These are phyloP conservation scores for Gallinago jamesoni DNA, from an alignment of 2,113 vertebrate genomes.

Conservation along the genomic window DNA sequence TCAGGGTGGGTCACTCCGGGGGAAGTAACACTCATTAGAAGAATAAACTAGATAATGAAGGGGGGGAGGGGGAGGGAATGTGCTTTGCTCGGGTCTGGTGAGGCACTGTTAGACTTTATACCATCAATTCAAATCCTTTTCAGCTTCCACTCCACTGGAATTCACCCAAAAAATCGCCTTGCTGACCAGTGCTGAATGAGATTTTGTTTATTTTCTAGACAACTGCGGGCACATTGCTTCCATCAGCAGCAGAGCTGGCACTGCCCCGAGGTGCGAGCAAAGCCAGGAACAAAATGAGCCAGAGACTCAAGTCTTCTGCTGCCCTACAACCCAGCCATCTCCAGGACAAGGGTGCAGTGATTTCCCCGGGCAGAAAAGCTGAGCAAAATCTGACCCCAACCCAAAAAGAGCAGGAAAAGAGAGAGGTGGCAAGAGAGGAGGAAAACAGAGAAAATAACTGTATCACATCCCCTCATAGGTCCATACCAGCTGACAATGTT, in stretches of 20 bases:
- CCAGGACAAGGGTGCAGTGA: background rate
- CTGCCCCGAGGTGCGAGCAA: background rate
- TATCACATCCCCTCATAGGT: background rate
- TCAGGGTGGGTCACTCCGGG: background rate
- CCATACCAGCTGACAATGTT: fast-evolving
- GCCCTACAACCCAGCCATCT: background rate
- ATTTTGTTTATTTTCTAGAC: background rate
- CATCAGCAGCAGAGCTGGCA: constrained; percentile 14
- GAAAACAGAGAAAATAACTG: background rate
- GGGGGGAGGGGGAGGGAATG: background rate
- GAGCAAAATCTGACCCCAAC: background rate
- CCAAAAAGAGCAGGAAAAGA: background rate
- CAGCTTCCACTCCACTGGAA: background rate
- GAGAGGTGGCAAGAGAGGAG: background rate
- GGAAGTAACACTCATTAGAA: background rate
- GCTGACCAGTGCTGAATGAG: background rate
- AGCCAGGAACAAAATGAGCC: background rate
- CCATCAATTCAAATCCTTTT: background rate
- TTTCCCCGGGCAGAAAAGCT: background rate
- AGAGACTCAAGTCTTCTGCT: background rate
- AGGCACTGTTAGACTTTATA: background rate
- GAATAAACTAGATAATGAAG: background rate
- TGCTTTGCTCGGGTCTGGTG: background rate
- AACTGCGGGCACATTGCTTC: background rate
- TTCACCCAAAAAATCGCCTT: background rate